Evolutionary conservation across 2,797 vertebrate genomes (phyloP).

Genomic region (Thaleichthys pacificus): DNA sequence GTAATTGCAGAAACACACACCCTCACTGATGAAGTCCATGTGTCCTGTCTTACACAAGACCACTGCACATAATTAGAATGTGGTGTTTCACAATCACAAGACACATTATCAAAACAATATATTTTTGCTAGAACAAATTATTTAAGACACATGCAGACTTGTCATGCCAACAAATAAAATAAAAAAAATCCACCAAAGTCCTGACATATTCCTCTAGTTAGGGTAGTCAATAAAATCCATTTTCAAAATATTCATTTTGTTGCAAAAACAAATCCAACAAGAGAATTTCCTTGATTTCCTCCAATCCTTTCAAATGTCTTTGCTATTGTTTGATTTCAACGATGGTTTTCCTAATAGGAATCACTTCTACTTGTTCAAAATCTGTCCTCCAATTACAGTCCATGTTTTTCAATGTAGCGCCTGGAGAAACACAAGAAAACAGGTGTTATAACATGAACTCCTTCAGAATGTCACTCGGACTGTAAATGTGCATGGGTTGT

Average conservation of each 20-base stretch:
- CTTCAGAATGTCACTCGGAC: not conserved
- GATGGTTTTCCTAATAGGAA: slow-evolving; percentile 47
- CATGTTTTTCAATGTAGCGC: slow-evolving; percentile 80
- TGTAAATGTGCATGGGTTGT: too few relatives aligned
- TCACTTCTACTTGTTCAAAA: slow-evolving; percentile 58
- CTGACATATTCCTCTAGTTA: slow-evolving; percentile 44
- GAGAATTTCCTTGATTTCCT: slow-evolving; percentile 62
- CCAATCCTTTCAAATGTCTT: slow-evolving; percentile 49
- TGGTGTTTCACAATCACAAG: slow-evolving; percentile 77
- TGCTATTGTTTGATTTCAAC: slow-evolving; percentile 23
- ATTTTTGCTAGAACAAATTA: slow-evolving; percentile 75
- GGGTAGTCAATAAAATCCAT: slow-evolving; percentile 52
- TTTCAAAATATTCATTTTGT: slow-evolving; percentile 34
- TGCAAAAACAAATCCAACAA: slow-evolving; percentile 27
- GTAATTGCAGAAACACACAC: slow-evolving; percentile 48
- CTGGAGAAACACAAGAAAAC: slow-evolving; percentile 49
- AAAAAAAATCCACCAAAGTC: slow-evolving; percentile 19
- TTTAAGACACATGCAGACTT: slow-evolving; percentile 80
- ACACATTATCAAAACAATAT: slow-evolving; percentile 85
- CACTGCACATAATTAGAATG: slow-evolving; percentile 77
- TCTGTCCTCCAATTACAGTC: slow-evolving; percentile 67
- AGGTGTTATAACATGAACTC: not conserved
- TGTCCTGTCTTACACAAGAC: slow-evolving; percentile 51
- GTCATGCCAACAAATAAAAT: slow-evolving; percentile 70
- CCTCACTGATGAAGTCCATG: slow-evolving; percentile 37